These are phyloP conservation scores for Calliphora vomitoria DNA, from an alignment of 2,888 invertebrate genomes.

Conservation along the genomic window DNA sequence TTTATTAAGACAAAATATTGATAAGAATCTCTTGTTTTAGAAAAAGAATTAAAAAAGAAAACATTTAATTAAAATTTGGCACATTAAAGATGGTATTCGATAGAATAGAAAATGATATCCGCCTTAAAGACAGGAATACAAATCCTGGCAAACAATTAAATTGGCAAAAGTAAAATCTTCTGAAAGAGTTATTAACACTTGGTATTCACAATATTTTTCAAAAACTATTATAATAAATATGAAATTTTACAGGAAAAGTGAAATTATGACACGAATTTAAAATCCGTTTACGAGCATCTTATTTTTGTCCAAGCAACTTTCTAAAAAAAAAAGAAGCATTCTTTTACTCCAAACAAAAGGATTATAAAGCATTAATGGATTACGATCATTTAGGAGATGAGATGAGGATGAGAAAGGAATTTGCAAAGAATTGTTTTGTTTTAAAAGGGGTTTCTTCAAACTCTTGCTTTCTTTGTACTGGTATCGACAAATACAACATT, in stretches of 20 bases:
- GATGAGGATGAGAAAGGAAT: slow-evolving; percentile 15
- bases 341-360: slow-evolving; percentile 56
- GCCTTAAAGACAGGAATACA: slow-evolving; percentile 20
- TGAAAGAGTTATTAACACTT: slow-evolving; percentile 56
- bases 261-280: slow-evolving; percentile 69
- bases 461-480: slow-evolving; percentile 3
- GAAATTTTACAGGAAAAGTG: slow-evolving; percentile 70
- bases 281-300: slow-evolving; percentile 51
- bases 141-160: neutral
- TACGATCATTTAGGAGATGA: slow-evolving; percentile 30
- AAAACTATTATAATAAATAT: slow-evolving; percentile 15
- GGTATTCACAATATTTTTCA: neutral
- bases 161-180: neutral
- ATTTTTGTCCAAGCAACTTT: slow-evolving; percentile 18
- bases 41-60: neutral
- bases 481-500: slow-evolving; percentile 41
- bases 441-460: slow-evolving; percentile 40
- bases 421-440: slow-evolving; percentile 27
- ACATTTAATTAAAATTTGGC: slow-evolving; percentile 3
- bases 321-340: slow-evolving; percentile 28
- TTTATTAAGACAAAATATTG: neutral
- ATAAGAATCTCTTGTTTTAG: neutral
- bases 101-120: slow-evolving; percentile 5
- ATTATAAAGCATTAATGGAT: slow-evolving; percentile 67
- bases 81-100: neutral